Base-by-base conservation (phyloP, 2,113 vertebrate genomes). In the Lepus americanus region DNA sequence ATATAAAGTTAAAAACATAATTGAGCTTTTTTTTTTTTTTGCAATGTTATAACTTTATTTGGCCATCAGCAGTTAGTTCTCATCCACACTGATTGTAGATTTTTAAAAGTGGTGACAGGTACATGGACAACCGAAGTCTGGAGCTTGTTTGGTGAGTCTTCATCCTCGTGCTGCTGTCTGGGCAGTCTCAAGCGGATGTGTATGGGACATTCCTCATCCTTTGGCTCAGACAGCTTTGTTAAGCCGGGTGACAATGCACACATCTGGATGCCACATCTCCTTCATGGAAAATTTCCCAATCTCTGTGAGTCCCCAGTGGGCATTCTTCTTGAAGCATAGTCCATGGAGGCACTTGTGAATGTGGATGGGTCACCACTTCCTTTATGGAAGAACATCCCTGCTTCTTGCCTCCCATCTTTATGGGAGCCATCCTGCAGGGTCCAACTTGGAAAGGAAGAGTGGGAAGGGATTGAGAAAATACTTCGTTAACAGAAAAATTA, bases 401-500 rank as follows among this genome's bases (percentile, higher is more conserved):
- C 10, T 67, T 78, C 44, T 69, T 0, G 0, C n/a, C 49, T 39
- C n/a, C 76, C 66, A 31, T 31, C 63, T 31, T 53, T 79, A 17
- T 16, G 14, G 74, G 76, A 69, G 25, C 4, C 1, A 29, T 69
- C 36, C 27, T 69, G 25, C n/a, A 25, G n/a, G n/a, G 27, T 12
- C 27, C 13, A 67, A 67, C 12, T 31, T 67, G 27, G 66, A 67
- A n/a, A 14, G 23, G 44, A 44, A 44, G 44, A 44, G 55, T 59
- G 55, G 55, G 55, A 59, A 59, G 55, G 55, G 55, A 59, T 59
- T 67, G 6, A 74, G 27, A 86, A 92, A 8, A 51, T 87, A 87
- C 66, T 73, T 89, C 61, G 64, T 51, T 87, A 29, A 80, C 39
- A n/a, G 1, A 73, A 92, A 61, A 89, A 77, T 69, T 89, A 63